Evolutionary conservation across 2,797 vertebrate genomes (phyloP).

Genomic region (Arrhamphus sclerolepis): DNA sequence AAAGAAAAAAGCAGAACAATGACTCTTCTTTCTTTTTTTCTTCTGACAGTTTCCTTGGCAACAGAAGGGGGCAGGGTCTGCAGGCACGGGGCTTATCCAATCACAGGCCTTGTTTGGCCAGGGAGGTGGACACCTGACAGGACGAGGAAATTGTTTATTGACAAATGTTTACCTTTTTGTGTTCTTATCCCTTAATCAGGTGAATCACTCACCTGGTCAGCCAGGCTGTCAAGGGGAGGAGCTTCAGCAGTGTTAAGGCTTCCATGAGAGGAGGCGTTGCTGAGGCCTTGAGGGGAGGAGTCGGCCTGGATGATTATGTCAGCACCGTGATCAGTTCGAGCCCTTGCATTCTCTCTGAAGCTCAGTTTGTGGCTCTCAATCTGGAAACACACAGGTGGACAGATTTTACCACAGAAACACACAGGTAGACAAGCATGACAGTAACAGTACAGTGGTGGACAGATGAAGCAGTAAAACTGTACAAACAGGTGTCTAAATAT

Average conservation of each 20-base stretch:
- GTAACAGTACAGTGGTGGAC: too few relatives aligned
- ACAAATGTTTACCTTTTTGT: neutral
- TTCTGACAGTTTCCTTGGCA: slow-evolving; percentile 43
- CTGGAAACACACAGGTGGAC: slow-evolving; percentile 54
- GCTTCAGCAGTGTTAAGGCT: slow-evolving; percentile 89
- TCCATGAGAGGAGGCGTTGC: slow-evolving; percentile 88
- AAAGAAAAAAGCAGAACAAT: slow-evolving; percentile 16
- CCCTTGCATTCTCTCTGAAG: slow-evolving; percentile 90
- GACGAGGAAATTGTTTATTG: neutral
- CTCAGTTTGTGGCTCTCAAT: slow-evolving; percentile 90
- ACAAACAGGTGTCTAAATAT: too few relatives aligned
- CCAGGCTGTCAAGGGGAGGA: slow-evolving; percentile 87
- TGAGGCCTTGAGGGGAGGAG: slow-evolving; percentile 86
- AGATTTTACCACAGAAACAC: too few relatives aligned
- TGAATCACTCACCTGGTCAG: slow-evolving; percentile 76
- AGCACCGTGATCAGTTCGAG: slow-evolving; percentile 92
- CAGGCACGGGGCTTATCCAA: slow-evolving; percentile 46
- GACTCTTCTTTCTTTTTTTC: slow-evolving; percentile 15
- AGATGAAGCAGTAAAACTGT: too few relatives aligned
- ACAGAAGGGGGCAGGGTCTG: slow-evolving; percentile 4
- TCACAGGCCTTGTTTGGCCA: slow-evolving; percentile 95
- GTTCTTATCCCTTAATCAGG: neutral
- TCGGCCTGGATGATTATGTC: slow-evolving; percentile 88
- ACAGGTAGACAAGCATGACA: too few relatives aligned
- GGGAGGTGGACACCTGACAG: slow-evolving; percentile 84